Evolutionary conservation across 2,888 invertebrate genomes (phyloP).

Genomic region (Phlogophora meticulosa): DNA sequence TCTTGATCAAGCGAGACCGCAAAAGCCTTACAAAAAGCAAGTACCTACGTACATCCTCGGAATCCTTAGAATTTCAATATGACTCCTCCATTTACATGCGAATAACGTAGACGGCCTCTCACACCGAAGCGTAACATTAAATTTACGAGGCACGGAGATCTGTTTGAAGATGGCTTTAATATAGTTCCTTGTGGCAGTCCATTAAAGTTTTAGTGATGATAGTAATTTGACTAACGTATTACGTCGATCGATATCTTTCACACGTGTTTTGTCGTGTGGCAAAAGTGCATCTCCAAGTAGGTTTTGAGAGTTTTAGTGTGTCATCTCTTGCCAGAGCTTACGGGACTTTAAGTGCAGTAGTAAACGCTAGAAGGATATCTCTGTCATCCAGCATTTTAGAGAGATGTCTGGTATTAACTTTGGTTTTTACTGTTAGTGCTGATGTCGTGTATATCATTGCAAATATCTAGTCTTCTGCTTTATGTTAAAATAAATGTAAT

Average conservation of each 20-base stretch:
- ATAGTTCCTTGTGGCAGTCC: constrained; percentile 27
- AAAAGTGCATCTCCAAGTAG: constrained; percentile 34
- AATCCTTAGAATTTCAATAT: constrained; percentile 87
- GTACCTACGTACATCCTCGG: constrained; percentile 81
- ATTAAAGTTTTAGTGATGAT: background rate
- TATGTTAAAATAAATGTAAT: constrained; percentile 4
- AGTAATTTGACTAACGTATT: constrained; percentile 8
- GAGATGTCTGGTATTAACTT: constrained; percentile 21
- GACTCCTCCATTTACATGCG: constrained; percentile 85
- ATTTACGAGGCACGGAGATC: constrained; percentile 3
- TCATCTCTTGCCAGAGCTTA: constrained; percentile 19
- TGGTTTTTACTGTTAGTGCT: constrained; percentile 19
- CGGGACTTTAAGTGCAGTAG: constrained; percentile 25
- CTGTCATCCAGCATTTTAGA: constrained; percentile 9
- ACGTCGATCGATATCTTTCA: constrained; percentile 13
- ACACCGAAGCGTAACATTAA: constrained; percentile 66
- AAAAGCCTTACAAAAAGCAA: constrained; percentile 79
- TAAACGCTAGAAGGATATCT: constrained; percentile 32
- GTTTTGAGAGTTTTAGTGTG: constrained; percentile 36
- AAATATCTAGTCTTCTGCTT: background rate
- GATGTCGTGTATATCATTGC: background rate
- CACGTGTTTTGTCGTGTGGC: constrained; percentile 15
- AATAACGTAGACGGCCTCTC: constrained; percentile 67
- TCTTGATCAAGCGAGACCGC: constrained; percentile 70
- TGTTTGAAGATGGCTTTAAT: background rate